Evolutionary conservation across 2,113 vertebrate genomes (phyloP).

Genomic region (Petromus typicus): DNA sequence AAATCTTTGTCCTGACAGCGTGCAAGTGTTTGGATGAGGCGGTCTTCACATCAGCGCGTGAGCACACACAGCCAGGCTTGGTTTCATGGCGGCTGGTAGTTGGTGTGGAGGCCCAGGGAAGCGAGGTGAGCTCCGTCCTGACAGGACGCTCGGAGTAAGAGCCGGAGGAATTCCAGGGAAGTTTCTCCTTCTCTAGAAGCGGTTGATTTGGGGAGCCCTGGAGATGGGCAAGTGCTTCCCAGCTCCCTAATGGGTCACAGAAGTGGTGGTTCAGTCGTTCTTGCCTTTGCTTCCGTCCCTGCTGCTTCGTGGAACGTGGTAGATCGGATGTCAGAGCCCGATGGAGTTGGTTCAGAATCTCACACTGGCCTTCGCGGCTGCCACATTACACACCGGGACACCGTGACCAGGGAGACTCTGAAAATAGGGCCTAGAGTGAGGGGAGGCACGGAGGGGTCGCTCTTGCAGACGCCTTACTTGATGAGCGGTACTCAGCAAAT

Average conservation of each 20-base stretch:
- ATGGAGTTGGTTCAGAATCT: not conserved
- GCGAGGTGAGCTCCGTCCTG: not conserved
- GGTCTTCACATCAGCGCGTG: not conserved
- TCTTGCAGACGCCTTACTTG: not conserved
- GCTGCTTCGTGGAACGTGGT: not conserved
- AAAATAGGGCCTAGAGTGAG: not conserved
- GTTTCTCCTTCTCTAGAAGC: not conserved
- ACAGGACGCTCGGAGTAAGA: not conserved
- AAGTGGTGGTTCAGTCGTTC: too few relatives aligned
- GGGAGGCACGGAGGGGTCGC: not conserved
- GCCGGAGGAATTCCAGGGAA: not conserved
- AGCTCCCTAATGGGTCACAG: not conserved
- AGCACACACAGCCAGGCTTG: not conserved
- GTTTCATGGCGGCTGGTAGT: not conserved
- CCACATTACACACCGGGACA: not conserved
- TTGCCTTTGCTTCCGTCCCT: not conserved
- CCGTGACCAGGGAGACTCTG: not conserved
- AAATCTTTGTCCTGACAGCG: constrained; percentile 3
- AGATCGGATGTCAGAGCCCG: not conserved
- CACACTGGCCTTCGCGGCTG: not conserved
- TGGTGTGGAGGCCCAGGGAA: not conserved
- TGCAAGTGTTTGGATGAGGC: not conserved
- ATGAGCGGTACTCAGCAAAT: not conserved
- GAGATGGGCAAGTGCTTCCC: not conserved
- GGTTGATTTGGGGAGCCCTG: not conserved